These are phyloP conservation scores for Idaea aversata DNA, from an alignment of 2,888 invertebrate species.

Conservation along the genomic window DNA sequence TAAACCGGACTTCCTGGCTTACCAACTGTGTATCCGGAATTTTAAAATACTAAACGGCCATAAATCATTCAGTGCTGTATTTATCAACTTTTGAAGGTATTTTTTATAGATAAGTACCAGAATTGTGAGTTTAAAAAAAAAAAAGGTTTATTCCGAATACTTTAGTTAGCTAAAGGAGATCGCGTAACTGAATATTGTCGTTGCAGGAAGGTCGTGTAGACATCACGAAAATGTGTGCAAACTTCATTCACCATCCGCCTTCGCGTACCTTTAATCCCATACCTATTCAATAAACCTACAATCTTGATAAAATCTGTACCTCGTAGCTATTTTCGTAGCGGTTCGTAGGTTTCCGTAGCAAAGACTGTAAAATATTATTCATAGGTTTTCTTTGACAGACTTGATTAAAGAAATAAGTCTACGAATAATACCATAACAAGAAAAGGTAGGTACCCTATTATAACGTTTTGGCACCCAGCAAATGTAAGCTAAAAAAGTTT, in stretches of 20 bases:
- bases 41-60: neutral
- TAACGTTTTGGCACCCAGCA: neutral
- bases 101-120: neutral
- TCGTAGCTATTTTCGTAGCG: slow-evolving; percentile 9
- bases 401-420: neutral
- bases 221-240: neutral
- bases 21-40: neutral
- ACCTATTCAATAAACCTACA: neutral
- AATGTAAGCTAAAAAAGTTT: neutral
- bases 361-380: slow-evolving; percentile 2
- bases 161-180: no score
- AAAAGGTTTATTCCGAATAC: no score
- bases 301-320: neutral
- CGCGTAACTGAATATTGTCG: no score
- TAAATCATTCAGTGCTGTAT: neutral
- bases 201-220: neutral
- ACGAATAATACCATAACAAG: neutral
- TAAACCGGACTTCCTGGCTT: neutral
- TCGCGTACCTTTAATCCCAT: neutral
- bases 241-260: neutral
- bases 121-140: no score
- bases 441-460: neutral
- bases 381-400: neutral
- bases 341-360: slow-evolving; percentile 2
- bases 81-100: neutral